Percentiles rank a stretch among this genome's conserved stretches.
Conservation (phyloP, 2,797 vertebrate species). For the Pelochelys cantorii region DNA sequence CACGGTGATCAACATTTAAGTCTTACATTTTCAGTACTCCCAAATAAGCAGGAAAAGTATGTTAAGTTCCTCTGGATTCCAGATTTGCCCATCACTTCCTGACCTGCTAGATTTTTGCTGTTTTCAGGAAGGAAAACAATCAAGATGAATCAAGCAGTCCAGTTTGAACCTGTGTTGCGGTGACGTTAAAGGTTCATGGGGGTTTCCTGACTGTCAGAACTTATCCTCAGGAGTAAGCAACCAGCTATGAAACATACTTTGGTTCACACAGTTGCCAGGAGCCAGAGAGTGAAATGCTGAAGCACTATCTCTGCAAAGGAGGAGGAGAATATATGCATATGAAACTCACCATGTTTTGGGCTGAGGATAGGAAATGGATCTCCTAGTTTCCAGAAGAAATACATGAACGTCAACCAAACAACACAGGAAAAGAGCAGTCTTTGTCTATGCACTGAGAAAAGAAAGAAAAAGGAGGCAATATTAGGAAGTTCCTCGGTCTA, state of each 20-base stretch:
- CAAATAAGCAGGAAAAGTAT: neutral
- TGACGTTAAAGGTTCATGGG: neutral
- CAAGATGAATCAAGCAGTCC: neutral
- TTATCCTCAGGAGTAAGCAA: neutral
- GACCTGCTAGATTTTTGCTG: neutral
- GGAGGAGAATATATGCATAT: neutral
- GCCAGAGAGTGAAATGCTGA: neutral
- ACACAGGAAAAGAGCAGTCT: slow-evolving; percentile 94
- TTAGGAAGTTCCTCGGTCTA: neutral
- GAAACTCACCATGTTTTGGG: slow-evolving; percentile 94
- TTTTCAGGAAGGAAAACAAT: neutral
- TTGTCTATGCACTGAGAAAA: slow-evolving; percentile 90
- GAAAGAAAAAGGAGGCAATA: neutral
- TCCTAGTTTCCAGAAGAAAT: slow-evolving; percentile 99
- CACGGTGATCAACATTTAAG: neutral
- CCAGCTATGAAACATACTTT: neutral
- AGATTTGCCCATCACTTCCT: neutral
- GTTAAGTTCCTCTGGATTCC: neutral
- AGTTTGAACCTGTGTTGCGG: neutral
- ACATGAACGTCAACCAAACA: slow-evolving; percentile 98
- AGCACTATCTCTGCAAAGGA: neutral
- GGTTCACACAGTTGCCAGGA: neutral
- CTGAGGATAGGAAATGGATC: slow-evolving; percentile 98
- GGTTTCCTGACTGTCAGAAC: neutral
- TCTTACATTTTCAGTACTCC: neutral